Evolutionary conservation across 2,113 vertebrate genomes (phyloP).

Genomic region (Lophochroa leadbeateri): DNA sequence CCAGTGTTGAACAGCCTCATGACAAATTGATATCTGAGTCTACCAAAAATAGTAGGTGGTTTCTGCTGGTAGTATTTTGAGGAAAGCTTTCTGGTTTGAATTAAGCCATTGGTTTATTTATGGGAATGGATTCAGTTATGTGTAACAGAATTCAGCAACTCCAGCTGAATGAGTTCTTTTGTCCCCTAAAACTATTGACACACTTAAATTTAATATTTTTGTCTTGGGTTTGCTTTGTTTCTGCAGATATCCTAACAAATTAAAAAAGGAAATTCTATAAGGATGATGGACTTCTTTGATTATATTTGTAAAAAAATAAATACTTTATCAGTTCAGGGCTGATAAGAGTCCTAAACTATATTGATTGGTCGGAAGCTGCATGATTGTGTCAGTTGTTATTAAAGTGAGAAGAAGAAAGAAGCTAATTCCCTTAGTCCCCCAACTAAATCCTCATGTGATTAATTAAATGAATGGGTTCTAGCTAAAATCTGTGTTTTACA

Average conservation of each 20-base stretch:
- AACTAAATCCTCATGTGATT: neutral
- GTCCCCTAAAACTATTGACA: neutral
- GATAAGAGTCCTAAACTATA: neutral
- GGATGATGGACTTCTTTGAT: neutral
- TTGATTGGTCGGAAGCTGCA: neutral
- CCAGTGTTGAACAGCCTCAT: neutral
- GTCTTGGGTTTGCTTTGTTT: neutral
- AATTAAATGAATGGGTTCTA: neutral
- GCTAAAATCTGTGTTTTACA: accelerated
- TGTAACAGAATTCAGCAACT: neutral
- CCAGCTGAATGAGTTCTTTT: neutral
- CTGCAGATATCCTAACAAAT: neutral
- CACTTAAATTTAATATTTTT: neutral
- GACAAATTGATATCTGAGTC: neutral
- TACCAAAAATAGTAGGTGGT: neutral
- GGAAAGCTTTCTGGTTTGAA: neutral
- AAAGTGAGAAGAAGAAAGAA: neutral
- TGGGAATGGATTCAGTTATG: neutral
- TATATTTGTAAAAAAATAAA: neutral
- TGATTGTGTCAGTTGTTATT: neutral
- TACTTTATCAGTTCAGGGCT: neutral
- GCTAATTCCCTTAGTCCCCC: neutral
- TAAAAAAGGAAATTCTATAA: neutral
- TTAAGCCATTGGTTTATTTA: neutral
- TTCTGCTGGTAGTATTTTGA: neutral